Evolutionary conservation across 2,113 vertebrate genomes (phyloP).

Genomic region (Uria aalge): DNA sequence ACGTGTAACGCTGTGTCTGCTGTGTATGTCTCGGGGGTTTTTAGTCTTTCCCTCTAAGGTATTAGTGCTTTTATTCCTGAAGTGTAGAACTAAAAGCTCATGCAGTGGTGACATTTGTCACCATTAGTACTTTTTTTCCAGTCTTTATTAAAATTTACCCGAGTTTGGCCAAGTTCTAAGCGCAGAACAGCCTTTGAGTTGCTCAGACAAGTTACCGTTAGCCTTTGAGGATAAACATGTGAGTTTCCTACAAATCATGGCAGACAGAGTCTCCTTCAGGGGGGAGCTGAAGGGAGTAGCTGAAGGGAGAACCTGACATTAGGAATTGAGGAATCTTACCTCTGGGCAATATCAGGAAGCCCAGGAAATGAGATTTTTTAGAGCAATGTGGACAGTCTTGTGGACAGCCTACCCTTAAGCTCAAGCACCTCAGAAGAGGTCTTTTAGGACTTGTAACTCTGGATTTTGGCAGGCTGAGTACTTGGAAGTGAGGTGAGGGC

Average conservation of each 20-base stretch:
- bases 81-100: neutral
- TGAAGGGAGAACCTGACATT: neutral
- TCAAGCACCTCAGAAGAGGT: neutral
- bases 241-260: neutral
- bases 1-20: fast-evolving
- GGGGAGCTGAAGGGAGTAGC: neutral
- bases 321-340: neutral
- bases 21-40: neutral
- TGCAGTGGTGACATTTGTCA: neutral
- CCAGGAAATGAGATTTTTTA: neutral
- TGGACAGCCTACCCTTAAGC: neutral
- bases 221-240: neutral
- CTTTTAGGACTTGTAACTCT: neutral
- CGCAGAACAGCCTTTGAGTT: neutral
- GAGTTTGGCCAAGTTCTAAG: neutral
- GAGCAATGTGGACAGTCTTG: neutral
- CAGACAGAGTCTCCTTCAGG: neutral
- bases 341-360: neutral
- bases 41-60: neutral
- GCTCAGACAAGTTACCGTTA: neutral
- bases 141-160: neutral
- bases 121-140: neutral
- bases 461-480: neutral
- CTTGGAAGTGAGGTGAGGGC: neutral
- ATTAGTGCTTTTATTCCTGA: neutral